These are phyloP conservation scores for Tinamus guttatus DNA, from an alignment of 2,113 vertebrate genomes.

Conservation along the genomic window DNA sequence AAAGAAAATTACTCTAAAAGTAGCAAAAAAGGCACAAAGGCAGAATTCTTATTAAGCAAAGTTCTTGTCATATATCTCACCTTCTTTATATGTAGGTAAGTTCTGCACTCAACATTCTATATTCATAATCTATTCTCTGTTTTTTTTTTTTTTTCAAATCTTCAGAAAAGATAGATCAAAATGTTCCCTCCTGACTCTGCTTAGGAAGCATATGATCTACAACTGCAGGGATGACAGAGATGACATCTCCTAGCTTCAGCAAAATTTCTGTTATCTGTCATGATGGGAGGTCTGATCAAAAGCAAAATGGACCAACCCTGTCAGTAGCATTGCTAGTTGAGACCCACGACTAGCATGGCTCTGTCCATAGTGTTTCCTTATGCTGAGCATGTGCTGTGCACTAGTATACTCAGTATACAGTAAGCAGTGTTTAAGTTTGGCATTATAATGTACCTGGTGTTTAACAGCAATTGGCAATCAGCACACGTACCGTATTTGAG, in stretches of 20 bases:
- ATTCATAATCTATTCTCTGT: background rate
- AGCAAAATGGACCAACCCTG: background rate
- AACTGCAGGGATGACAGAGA: fast-evolving
- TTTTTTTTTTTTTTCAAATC: background rate
- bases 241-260: background rate
- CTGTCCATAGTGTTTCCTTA: background rate
- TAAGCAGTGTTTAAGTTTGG: background rate
- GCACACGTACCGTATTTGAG: background rate
- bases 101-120: background rate
- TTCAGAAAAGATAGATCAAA: background rate
- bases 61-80: background rate
- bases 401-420: background rate
- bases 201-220: background rate
- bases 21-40: conserved; percentile 27
- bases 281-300: background rate
- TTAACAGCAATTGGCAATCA: background rate
- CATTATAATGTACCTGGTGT: background rate
- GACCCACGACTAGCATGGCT: background rate
- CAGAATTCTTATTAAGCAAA: conserved; percentile 11
- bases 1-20: conserved; percentile 52
- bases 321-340: background rate
- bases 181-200: background rate
- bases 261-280: background rate
- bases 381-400: background rate
- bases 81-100: too few relatives aligned